These are phyloP conservation scores for Omphaloscelis lunosa DNA, from an alignment of 2,888 invertebrate species.

Conservation along the genomic window DNA sequence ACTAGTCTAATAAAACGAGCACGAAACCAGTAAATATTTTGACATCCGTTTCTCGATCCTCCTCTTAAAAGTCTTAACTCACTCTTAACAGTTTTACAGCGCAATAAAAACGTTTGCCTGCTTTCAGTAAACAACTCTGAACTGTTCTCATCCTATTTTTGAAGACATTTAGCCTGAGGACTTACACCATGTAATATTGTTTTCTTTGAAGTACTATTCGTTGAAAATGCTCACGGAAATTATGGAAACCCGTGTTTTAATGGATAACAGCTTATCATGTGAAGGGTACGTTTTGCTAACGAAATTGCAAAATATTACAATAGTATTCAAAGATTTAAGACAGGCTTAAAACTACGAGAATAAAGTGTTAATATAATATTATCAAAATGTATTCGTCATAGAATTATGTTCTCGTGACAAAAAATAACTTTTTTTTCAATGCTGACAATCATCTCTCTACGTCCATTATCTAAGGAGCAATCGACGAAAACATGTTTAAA, in stretches of 20 bases:
- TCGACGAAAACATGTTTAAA: too few relatives aligned
- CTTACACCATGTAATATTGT: neutral
- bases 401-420: too few relatives aligned
- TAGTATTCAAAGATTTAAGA: too few relatives aligned
- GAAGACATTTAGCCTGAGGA: slow-evolving; percentile 8
- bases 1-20: slow-evolving; percentile 32
- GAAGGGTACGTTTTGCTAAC: neutral
- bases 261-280: neutral
- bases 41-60: slow-evolving; percentile 47
- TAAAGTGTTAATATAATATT: too few relatives aligned
- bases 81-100: slow-evolving; percentile 48
- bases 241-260: neutral
- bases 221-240: slow-evolving; percentile 29
- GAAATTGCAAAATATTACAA: too few relatives aligned
- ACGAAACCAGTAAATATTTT: slow-evolving; percentile 47
- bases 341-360: too few relatives aligned
- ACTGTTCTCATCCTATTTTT: slow-evolving; percentile 22
- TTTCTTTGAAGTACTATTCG: slow-evolving; percentile 3
- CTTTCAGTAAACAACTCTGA: slow-evolving; percentile 40
- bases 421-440: too few relatives aligned
- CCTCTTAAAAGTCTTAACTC: slow-evolving; percentile 44
- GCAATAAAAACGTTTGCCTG: slow-evolving; percentile 48
- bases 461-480: too few relatives aligned
- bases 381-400: too few relatives aligned
- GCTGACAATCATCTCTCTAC: too few relatives aligned